Base-by-base conservation (phyloP, 2,113 vertebrate genomes). In the Motacilla alba region DNA sequence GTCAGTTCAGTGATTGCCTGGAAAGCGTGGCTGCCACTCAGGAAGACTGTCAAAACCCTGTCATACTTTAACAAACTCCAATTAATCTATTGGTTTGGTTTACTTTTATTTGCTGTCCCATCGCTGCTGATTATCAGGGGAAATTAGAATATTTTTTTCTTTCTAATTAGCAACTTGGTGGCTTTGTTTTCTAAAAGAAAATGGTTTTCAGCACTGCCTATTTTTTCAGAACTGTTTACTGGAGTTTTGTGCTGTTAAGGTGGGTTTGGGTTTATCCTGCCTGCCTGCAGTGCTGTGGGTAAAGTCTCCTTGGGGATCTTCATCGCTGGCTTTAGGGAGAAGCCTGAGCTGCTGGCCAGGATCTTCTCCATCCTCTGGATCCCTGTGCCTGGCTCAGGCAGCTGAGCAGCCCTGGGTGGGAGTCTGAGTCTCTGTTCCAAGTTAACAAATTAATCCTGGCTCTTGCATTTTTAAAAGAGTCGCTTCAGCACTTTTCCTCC, bases 1-100 rank as follows among this genome's bases (percentile, higher is more conserved):
- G 96, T 96, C 95, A 95, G 91, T 58, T 97, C 88, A 82, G 95
- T 97, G 96, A 97, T 97, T 97, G 96, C 94, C 90, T 97, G 85
- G 92, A 77, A 97, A 96, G 94, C 74, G 68, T 73, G 75, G 62
- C 90, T 96, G 95, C 94, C 94, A 89, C 94, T 96, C 94, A 89
- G 77, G 68, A 21, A 64, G 68, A 31, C 84, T 96, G 95, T 91
- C 94, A 96, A 66, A 93, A 90, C 84, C 93, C 74, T 91, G 87
- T 84, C 94, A 93, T 58, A 93, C 94, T 93, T 95, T 91, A 83
- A 79, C 93, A 95, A 96, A 97, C 86, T 89, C 87, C 94, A 95
- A 90, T 97, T 97, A 95, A 97, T 97, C 82, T 43, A 66, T 86
- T 33, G 33, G 41, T 60, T 44, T 6, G 66, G 47, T 92, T 95